Conservation (phyloP, 1,140 invertebrate genomes). For the Cherax quadricarinatus region DNA sequence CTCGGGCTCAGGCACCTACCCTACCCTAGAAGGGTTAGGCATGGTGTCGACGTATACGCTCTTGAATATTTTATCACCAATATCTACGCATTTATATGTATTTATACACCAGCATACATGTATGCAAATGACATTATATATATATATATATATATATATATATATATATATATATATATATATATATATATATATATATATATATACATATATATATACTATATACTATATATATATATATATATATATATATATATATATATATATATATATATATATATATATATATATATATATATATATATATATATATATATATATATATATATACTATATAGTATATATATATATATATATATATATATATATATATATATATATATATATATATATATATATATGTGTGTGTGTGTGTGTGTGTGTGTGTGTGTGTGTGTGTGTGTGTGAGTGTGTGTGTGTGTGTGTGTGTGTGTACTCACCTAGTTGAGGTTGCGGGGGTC, state of each 20-base stretch:
- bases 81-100: constrained; percentile 15
- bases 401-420: neutral
- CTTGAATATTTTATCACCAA: neutral
- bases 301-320: constrained; percentile 38
- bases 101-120: no score
- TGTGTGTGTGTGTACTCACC: no score
- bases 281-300: constrained; percentile 19
- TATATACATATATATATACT: no score
- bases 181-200: neutral
- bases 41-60: no score
- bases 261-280: constrained; percentile 4
- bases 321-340: no score
- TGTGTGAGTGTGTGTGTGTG: no score
- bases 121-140: no score
- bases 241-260: neutral
- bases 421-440: neutral
- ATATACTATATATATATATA: no score
- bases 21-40: no score
- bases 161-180: neutral
- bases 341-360: constrained; percentile 38
- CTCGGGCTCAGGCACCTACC: no score
- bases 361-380: constrained; percentile 38
- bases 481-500: no score
- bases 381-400: constrained; percentile 2
- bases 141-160: constrained; percentile 34